phyloP scores from a whole-genome alignment of 2,113 vertebrate species.

The Gorsachius goisagi region DNA sequence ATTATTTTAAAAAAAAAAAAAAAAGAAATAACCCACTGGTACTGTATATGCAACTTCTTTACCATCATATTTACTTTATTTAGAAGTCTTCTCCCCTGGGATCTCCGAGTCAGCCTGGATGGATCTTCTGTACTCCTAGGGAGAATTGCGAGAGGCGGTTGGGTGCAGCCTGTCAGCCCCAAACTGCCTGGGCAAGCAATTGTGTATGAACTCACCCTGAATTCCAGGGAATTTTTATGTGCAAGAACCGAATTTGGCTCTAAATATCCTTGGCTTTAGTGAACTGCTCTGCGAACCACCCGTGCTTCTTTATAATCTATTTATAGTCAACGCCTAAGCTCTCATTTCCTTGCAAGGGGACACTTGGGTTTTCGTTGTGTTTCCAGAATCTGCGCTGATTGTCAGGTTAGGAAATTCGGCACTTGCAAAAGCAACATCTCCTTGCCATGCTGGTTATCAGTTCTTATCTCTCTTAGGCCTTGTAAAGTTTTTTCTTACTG shows the following conservation, averaged over 20 bases:
- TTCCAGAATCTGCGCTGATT: background rate
- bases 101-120: background rate
- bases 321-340: background rate
- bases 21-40: background rate
- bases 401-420: conserved; percentile 11
- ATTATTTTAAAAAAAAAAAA: background rate
- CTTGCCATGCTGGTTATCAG: background rate
- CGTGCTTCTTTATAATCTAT: background rate
- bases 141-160: background rate
- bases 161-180: background rate
- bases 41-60: background rate
- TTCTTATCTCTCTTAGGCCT: conserved; percentile 41
- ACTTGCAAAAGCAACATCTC: background rate
- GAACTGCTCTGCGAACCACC: background rate
- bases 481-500: conserved; percentile 63
- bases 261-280: background rate
- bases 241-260: background rate
- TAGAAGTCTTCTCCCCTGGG: background rate
- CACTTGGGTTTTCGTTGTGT: background rate
- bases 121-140: background rate
- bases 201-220: background rate
- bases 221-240: background rate
- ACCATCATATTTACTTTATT: background rate
- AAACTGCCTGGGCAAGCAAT: background rate
- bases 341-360: background rate